Evolutionary conservation across 35 echinoderm and acorn worm genomes (phyloP).

Genomic region (Anneissia japonica): DNA sequence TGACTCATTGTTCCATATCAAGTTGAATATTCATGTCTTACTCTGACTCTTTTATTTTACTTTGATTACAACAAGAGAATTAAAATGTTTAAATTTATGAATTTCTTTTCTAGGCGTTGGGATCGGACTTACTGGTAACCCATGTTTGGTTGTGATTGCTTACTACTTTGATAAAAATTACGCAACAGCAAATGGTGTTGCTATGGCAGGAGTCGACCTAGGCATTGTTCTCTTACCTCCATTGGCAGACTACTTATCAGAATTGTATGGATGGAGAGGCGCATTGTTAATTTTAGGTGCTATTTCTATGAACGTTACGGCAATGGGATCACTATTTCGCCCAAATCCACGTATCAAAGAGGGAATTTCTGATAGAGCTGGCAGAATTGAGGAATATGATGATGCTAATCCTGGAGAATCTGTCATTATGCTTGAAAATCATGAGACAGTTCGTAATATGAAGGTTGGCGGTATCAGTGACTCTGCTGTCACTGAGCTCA

Average conservation of each 20-base stretch:
- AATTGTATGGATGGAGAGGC: background rate
- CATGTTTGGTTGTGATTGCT: background rate
- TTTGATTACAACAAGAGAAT: too few relatives aligned
- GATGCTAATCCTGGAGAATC: background rate
- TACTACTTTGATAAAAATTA: background rate
- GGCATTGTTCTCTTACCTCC: background rate
- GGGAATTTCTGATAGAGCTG: background rate
- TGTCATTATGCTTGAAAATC: background rate
- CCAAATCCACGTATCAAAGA: background rate
- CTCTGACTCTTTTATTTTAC: too few relatives aligned
- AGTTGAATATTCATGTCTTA: too few relatives aligned
- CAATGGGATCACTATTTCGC: background rate
- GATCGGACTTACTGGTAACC: background rate
- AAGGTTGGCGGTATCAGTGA: background rate
- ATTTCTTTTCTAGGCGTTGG: background rate
- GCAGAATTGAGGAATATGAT: background rate
- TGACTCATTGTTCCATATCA: too few relatives aligned
- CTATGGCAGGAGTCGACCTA: background rate
- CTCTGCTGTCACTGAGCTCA: background rate
- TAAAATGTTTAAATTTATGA: too few relatives aligned
- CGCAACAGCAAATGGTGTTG: background rate
- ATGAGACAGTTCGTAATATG: background rate
- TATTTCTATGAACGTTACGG: background rate
- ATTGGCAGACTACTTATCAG: background rate
- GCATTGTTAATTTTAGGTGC: background rate